Evolutionary conservation across 2,797 vertebrate species (phyloP), one percentile per base, ranked within the genome.

Genomic region (Coilia nasus): DNA sequence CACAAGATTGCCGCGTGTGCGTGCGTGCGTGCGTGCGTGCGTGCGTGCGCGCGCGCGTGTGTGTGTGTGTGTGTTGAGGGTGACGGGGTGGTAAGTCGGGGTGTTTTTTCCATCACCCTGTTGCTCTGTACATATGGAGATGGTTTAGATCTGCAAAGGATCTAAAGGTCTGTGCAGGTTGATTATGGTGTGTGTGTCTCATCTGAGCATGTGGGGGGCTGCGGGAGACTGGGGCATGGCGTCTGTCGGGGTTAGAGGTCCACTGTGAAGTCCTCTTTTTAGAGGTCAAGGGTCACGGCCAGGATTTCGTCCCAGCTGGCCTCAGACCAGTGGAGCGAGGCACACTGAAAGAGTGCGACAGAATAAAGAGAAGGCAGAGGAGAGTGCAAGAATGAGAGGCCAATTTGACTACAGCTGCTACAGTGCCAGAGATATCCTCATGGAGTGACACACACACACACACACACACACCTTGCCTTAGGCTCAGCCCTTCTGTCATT

Each of bases 381-480:
- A 54, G 50, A 54, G 50, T 54, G 50, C 7, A 54, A 54, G 50
- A 35, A 75, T 75, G 28, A 75, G 67, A 75, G 28, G 28, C 28
- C 14, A 4, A 75, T 75, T 75, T 75, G 67, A 75, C 67, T 41
- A 75, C 67, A 75, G 67, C 67, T 75, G 67, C 67, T 75, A 35
- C 67, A 75, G 67, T 35, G 31, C 31, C 15, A 17, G 31, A 17
- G 31, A 75, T 75, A 28, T 75, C 67, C 67, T 28, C 28, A 35
- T 14, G 14, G 28, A 75, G 0, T 54, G n/a, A 87, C 81, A 75
- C 85, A 86, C 50, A 54, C 50, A 54, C 50, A 54, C 50, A 54
- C 50, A 54, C 50, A 54, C 50, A 54, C 50, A 9, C 2, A 54
- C 50, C 9, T 1, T 54, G 50, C 50, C 50, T 14, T 9, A 54